Evolutionary conservation across 1,140 invertebrate genomes (phyloP), one percentile per base, ranked within the genome.

Genomic region (Brachionus calyciflorus): DNA sequence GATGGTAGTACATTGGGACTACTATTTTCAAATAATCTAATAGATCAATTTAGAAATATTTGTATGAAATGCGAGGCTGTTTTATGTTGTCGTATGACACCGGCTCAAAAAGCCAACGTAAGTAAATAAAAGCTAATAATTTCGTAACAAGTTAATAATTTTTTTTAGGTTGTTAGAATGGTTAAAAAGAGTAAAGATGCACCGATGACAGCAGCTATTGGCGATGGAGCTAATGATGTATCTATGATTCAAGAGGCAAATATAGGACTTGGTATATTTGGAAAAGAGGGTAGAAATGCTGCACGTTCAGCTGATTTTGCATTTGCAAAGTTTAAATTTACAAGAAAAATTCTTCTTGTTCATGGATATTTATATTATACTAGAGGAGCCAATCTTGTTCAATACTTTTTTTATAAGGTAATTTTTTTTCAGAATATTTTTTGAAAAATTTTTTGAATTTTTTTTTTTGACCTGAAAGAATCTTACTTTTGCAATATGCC

Each of bases 321-420:
- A 3, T 89, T 98, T 69, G 90, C 92, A 10, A 88, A 91, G 78
- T 98, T 98, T 87, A 89, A 90, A 65, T 94, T 91, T 85, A 86
- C 97, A 6, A 90, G 93, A 82, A 88, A 90, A 51, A 88, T 97
- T 68, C 84, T 98, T 19, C 86, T 98, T 5, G 90, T 96, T 4
- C 95, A 98, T 84, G 95, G 95, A 1, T 94, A 96, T 84, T 96
- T 93, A 93, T 94, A 92, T 86, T 96, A 98, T 83, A 91, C 95
- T 85, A 88, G 94, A 40, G 87, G 97, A 46, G 89, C 93, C 5
- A 88, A 91, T 79, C 96, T 96, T 90, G 91, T 96, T 80, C 87
- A 94, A 7, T 96, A 95, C 83, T 97, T 96, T 87, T 96, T 97
- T 83, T 95, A 96, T 82, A 98, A 98, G 85, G 99, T 99, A 86